Conservation (phyloP, 2,797 vertebrate genomes). For the Phoeniculus purpureus region DNA sequence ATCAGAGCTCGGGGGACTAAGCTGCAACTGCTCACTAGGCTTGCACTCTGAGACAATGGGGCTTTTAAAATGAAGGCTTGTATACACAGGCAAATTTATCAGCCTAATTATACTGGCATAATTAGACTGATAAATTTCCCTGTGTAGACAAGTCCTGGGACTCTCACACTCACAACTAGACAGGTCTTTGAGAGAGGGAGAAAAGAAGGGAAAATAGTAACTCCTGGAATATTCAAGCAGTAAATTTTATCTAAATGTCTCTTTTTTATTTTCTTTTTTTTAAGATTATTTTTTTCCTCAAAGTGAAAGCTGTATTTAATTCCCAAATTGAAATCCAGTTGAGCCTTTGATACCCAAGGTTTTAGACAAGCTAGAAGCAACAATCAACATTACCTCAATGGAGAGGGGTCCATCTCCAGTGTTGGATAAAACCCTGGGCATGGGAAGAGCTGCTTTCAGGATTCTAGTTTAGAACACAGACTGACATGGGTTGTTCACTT, state of each 20-base stretch:
- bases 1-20: not conserved
- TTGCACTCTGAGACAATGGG: slow-evolving; percentile 52
- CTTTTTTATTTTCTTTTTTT: not conserved
- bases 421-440: not conserved
- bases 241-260: not conserved
- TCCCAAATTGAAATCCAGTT: not conserved
- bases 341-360: not conserved
- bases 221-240: not conserved
- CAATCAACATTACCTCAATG: accelerated
- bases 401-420: accelerated
- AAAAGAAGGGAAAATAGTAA: not conserved
- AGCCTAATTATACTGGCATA: slow-evolving; percentile 59
- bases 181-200: not conserved
- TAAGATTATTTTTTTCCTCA: not conserved
- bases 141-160: slow-evolving; percentile 62
- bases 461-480: not conserved
- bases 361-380: not conserved
- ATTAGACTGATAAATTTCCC: slow-evolving; percentile 60
- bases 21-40: slow-evolving; percentile 5
- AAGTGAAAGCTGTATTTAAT: not conserved
- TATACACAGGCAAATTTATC: slow-evolving; percentile 68
- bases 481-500: not conserved
- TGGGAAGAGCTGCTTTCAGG: not conserved
- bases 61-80: slow-evolving; percentile 68
- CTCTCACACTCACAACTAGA: slow-evolving; percentile 22